These are phyloP conservation scores for Macaria liturata DNA, from an alignment of 2,888 invertebrate genomes.

Conservation along the genomic window DNA sequence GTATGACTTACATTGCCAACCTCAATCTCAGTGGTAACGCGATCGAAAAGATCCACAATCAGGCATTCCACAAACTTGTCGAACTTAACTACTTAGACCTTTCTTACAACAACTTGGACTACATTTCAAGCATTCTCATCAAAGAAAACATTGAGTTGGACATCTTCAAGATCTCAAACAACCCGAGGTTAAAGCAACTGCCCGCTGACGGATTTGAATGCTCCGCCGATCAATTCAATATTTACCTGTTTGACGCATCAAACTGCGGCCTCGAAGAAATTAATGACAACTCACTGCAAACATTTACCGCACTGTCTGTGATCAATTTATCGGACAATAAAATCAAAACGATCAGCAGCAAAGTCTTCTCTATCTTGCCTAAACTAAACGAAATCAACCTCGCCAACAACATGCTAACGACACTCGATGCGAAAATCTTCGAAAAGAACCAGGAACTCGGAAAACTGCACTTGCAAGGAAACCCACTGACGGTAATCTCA, in stretches of 20 bases:
- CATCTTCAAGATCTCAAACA: constrained; percentile 87
- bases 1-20: constrained; percentile 85
- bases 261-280: constrained; percentile 87
- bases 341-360: constrained; percentile 79
- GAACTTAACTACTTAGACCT: constrained; percentile 88
- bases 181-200: constrained; percentile 86
- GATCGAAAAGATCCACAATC: constrained; percentile 86
- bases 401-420: constrained; percentile 86
- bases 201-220: constrained; percentile 87
- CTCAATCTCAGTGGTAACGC: constrained; percentile 88
- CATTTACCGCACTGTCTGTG: constrained; percentile 87
- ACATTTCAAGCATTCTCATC: constrained; percentile 87
- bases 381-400: constrained; percentile 88
- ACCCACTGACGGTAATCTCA: constrained; percentile 86
- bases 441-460: constrained; percentile 85
- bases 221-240: constrained; percentile 83
- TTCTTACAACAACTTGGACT: constrained; percentile 87
- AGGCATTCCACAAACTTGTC: constrained; percentile 86
- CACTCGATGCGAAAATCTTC: constrained; percentile 85
- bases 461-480: constrained; percentile 88
- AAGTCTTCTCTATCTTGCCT: constrained; percentile 79
- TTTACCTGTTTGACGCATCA: constrained; percentile 88
- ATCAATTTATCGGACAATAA: constrained; percentile 87
- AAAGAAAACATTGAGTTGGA: constrained; percentile 87
- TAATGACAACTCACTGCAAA: constrained; percentile 85